Percentiles rank a stretch among this genome's conserved stretches.
Conservation (phyloP, 2,888 invertebrate species). For the Acrobasis suavella region DNA sequence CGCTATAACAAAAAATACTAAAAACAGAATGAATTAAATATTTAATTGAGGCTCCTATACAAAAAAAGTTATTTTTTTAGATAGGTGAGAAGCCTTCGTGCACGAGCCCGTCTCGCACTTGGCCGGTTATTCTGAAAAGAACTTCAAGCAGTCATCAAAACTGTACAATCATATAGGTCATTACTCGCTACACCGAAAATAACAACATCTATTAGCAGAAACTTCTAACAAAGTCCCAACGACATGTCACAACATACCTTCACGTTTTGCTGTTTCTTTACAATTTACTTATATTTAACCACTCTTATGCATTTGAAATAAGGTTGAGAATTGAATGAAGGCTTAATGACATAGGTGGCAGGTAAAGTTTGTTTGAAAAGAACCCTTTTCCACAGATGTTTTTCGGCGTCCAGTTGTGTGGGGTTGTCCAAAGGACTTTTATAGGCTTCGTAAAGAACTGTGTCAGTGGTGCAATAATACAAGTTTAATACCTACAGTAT, state of each 20-base stretch:
- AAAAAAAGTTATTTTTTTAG: no score
- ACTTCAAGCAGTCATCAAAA: not conserved
- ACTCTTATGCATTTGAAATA: not conserved
- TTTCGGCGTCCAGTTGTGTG: slow-evolving; percentile 21
- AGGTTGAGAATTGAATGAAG: not conserved
- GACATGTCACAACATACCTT: slow-evolving; percentile 14
- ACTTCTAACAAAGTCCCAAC: slow-evolving; percentile 18
- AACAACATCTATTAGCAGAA: slow-evolving; percentile 18
- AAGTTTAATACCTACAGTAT: not conserved
- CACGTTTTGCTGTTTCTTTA: not conserved
- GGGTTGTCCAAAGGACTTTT: slow-evolving; percentile 17
- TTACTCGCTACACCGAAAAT: slow-evolving; percentile 11
- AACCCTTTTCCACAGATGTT: slow-evolving; percentile 22
- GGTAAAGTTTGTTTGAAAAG: slow-evolving; percentile 15
- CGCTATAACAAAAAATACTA: no score
- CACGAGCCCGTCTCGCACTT: no score
- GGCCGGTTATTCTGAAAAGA: no score
- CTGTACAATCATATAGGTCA: slow-evolving; percentile 4
- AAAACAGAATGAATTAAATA: no score
- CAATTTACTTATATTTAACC: not conserved
- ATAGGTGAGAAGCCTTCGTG: no score
- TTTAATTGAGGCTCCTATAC: no score
- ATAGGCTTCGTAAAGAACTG: slow-evolving; percentile 15
- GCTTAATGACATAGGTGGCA: not conserved
- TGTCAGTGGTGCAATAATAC: not conserved